A percentile compares a stretch with the other conserved stretches of the same genome.
Evolutionary conservation across 2,113 vertebrate genomes (phyloP).

Genomic region (Zonotrichia leucophrys): DNA sequence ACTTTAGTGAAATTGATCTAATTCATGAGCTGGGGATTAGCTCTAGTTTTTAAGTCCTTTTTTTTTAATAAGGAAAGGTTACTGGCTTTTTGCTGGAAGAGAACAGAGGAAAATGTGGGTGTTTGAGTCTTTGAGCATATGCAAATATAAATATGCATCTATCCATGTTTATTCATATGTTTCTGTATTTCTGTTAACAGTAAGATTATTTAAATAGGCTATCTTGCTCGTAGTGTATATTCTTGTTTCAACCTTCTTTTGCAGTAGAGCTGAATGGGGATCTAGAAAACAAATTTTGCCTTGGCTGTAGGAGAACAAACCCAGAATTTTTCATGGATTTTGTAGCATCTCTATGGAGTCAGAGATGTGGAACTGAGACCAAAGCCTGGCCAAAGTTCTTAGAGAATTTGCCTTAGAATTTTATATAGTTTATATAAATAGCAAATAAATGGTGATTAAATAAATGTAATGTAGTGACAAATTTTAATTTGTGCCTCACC

Average conservation of each 20-base stretch:
- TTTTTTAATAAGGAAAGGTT: not conserved
- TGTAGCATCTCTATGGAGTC: not conserved
- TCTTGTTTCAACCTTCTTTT: not conserved
- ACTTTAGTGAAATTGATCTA: not conserved
- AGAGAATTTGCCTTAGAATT: not conserved
- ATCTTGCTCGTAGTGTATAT: not conserved
- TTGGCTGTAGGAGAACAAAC: not conserved
- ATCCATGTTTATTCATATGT: not conserved
- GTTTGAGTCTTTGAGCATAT: not conserved
- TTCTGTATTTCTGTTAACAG: not conserved
- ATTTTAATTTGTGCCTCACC: not conserved
- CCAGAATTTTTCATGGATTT: not conserved
- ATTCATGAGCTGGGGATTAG: not conserved
- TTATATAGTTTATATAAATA: not conserved
- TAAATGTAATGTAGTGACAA: fast-evolving
- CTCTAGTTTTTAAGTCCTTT: not conserved
- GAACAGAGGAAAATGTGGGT: not conserved
- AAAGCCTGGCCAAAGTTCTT: not conserved
- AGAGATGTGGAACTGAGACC: not conserved
- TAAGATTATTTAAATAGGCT: not conserved
- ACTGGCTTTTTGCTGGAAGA: not conserved
- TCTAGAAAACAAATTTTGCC: not conserved
- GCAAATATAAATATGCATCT: not conserved
- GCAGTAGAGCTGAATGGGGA: not conserved
- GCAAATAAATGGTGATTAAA: not conserved